Evolutionary conservation across 2,797 vertebrate genomes (phyloP), one percentile per base, ranked within the genome.

Genomic region (Borostomias antarcticus): DNA sequence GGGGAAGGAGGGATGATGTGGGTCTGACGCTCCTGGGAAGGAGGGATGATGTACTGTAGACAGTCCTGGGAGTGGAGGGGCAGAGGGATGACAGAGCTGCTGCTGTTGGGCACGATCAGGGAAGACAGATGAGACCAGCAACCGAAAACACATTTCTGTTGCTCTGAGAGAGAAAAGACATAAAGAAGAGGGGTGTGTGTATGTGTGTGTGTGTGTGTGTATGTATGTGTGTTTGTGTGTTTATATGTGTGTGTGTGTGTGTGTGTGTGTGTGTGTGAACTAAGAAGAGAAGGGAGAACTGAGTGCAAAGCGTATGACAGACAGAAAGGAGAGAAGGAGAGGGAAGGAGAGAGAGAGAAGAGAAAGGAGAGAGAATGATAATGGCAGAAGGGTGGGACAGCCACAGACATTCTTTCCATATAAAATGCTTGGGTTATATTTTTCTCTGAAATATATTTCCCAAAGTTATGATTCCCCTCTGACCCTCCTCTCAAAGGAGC

Each of bases 381-480:
- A 47, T 2, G 1, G 2, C 19, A 60, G 56, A 69, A 35, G 2
- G 52, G 23, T 32, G 52, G 45, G 26, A 23, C 45, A 43, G 62
- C 48, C 50, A 40, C 59, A 62, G 74, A 83, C 78, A 87, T 88
- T 89, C 83, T 52, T 86, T 86, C 83, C 80, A 81, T 68, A 81
- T 81, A 75, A 84, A 83, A 70, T 60, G 25, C 52, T 76, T 48
- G 17, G 68, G 68, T 70, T 79, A 85, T 54, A 75, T 76, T 73
- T 78, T 74, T 54, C 67, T 71, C 62, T 75, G 80, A 81, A n/a
- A n/a, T 62, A 68, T 69, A 79, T 71, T 83, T 83, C 58, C 80
- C 74, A 58, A 84, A 86, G 72, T 78, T 75, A 85, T 70, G 73
- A 65, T 66, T 88, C 72, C 67, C 68, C 62, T 72, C 48, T 71